phyloP scores from a whole-genome alignment of 2,888 invertebrate genomes.

The Odiellus spinosus region DNA sequence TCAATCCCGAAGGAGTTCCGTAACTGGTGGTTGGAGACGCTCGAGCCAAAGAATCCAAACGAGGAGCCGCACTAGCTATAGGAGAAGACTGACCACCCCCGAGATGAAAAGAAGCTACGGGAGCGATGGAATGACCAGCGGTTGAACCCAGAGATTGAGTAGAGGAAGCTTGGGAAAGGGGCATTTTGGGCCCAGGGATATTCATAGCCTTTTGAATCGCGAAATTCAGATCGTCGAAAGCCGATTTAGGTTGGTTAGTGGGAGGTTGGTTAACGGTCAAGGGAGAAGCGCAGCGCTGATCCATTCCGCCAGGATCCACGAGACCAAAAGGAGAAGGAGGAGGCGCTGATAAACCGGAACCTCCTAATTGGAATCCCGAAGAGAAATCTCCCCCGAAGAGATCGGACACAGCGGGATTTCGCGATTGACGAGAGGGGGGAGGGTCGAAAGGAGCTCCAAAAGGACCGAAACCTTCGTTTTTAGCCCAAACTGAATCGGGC shows the following conservation, averaged over 20 bases:
- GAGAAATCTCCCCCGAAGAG: background rate
- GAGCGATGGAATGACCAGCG: background rate
- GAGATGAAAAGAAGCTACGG: background rate
- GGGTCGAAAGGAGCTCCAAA: slow-evolving; percentile 15
- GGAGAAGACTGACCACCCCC: background rate
- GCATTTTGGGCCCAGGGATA: slow-evolving; percentile 3
- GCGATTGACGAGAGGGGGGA: slow-evolving; percentile 3
- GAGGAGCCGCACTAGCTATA: slow-evolving; percentile 6
- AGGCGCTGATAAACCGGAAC: slow-evolving; percentile 7
- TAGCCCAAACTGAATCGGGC: background rate
- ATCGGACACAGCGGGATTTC: slow-evolving; percentile 7
- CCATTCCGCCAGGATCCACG: slow-evolving; percentile 2
- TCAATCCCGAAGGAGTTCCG: slow-evolving; percentile 17
- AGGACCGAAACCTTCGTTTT: background rate
- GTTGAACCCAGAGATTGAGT: slow-evolving; percentile 6
- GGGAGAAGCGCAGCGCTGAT: background rate
- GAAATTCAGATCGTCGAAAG: slow-evolving; percentile 15
- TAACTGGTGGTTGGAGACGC: slow-evolving; percentile 16
- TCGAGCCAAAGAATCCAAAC: slow-evolving; percentile 3
- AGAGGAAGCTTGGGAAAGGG: slow-evolving; percentile 4
- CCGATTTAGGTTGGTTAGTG: background rate
- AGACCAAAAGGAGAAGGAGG: slow-evolving; percentile 18
- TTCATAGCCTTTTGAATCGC: slow-evolving; percentile 12
- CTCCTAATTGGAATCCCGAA: background rate
- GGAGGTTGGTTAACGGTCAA: slow-evolving; percentile 7